Evolutionary conservation across 2,888 invertebrate species (phyloP), one percentile per base, ranked within the genome.

Genomic region (Drosophila barbarae): DNA sequence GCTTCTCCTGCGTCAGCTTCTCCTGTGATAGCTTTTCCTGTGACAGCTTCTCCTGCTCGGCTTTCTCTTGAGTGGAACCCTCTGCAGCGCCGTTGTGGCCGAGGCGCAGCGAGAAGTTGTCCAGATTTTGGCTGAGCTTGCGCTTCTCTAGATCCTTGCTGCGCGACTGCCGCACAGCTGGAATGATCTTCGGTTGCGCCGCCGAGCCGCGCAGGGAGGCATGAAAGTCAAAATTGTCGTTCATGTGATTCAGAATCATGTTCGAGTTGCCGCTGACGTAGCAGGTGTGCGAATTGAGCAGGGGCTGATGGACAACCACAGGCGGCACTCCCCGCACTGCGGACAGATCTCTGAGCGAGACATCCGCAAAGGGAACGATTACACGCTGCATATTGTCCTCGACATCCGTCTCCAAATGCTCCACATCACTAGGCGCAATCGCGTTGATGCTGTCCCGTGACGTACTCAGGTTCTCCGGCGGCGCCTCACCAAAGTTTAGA

Each of bases 101-200:
- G 13, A 90, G 70, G 18, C 89, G 86, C 32, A 90, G 69, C 5
- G 90, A 89, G 50, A 90, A 90, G 72, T 90, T 90, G 53, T 90
- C 90, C 56, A 90, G 78, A 78, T 90, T 90, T 73, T 90, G 90
- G 57, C 89, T 90, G 0, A 90, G 73, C 72, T 90, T 90, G 12
- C 89, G 87, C 67, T 89, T 90, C 63, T 89, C 90, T 12, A 89
- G 69, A 55, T 89, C 88, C 56, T 86, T 88, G 59, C 86, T 88
- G 3, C 87, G 87, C 13, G 84, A 69, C 35, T 80, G 79, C 2
- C 77, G 84, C 15, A 69, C 64, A 6, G 68, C 68, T 0, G 64
- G 15, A 1, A 69, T 57, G 28, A 51, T 15, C 56, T 81, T 77
- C 0, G 47, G 42, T 41, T 65, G 68, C 2, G 58, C 44, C 26